These are phyloP conservation scores for Cephus pygmeus DNA, from an alignment of 2,888 invertebrate species.

Conservation along the genomic window DNA sequence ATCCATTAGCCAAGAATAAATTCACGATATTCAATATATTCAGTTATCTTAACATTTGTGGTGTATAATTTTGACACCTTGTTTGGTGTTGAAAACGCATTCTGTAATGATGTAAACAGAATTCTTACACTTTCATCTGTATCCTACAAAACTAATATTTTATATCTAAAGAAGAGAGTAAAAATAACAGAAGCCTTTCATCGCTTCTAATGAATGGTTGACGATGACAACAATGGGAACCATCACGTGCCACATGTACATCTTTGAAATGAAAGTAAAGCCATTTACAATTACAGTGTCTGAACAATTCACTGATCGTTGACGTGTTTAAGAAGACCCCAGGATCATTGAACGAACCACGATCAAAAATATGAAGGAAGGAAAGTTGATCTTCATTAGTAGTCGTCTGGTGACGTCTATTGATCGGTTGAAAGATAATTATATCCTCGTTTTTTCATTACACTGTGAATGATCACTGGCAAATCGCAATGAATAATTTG, in stretches of 20 bases:
- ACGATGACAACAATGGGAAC: neutral
- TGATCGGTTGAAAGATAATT: slow-evolving; percentile 44
- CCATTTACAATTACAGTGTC: neutral
- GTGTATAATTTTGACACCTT: neutral
- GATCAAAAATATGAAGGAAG: neutral
- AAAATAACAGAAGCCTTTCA: neutral
- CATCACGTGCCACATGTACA: neutral
- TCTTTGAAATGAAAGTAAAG: neutral
- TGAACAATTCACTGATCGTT: neutral
- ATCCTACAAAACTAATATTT: neutral
- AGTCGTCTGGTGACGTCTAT: slow-evolving; percentile 38
- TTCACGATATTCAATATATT: neutral
- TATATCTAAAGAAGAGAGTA: neutral
- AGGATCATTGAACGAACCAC: neutral
- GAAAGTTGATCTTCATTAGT: slow-evolving; percentile 21
- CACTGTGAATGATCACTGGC: neutral
- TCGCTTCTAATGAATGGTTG: neutral
- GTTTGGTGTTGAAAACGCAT: neutral
- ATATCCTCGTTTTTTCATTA: slow-evolving; percentile 18
- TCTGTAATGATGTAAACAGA: neutral
- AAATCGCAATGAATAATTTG: neutral
- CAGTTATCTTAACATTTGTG: neutral
- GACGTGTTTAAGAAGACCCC: neutral
- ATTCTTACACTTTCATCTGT: neutral
- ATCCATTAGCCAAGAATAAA: neutral